These are phyloP conservation scores for Poecile atricapillus DNA, from an alignment of 2,113 vertebrate species.

Conservation along the genomic window DNA sequence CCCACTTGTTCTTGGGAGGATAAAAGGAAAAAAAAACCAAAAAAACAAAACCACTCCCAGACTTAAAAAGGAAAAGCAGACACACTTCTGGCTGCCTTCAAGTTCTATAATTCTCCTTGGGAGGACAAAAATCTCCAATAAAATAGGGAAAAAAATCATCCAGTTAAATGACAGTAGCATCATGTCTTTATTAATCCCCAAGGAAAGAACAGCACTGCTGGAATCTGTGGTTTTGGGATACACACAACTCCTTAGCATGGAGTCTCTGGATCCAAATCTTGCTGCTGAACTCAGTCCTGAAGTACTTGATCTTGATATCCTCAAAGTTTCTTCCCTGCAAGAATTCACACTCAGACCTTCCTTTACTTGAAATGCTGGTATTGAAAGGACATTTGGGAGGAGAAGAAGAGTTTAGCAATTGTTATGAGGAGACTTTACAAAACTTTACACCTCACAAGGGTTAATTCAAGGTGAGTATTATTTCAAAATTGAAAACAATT, in stretches of 20 bases:
- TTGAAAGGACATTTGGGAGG: not conserved
- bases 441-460: not conserved
- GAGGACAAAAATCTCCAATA: not conserved
- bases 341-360: not conserved
- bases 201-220: not conserved
- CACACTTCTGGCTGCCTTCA: not conserved
- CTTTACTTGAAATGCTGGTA: not conserved
- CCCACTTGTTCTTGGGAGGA: not conserved
- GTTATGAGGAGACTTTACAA: not conserved
- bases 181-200: fast-evolving
- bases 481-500: not conserved
- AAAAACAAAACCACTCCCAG: not conserved
- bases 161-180: not conserved
- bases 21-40: not conserved
- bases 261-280: not conserved
- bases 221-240: not conserved
- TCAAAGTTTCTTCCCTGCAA: not conserved
- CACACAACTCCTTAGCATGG: fast-evolving
- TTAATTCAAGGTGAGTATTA: not conserved
- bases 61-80: not conserved
- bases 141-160: not conserved
- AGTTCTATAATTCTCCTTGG: not conserved
- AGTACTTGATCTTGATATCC: not conserved
- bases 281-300: not conserved
- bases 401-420: not conserved